Evolutionary conservation across 2,888 invertebrate species (phyloP).

Genomic region (Gortyna flavago): DNA sequence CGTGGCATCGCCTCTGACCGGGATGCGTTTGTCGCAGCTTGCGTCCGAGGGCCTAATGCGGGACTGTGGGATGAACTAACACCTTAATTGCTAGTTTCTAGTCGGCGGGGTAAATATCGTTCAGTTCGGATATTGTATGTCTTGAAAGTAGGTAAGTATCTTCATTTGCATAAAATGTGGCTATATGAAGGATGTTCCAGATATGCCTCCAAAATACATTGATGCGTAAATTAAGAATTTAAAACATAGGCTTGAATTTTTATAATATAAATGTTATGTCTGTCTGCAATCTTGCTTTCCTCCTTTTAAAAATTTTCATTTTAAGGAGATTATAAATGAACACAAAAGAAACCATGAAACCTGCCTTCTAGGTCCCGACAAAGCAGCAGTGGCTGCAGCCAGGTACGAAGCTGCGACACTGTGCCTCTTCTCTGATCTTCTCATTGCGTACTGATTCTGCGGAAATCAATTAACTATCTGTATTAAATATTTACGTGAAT

Average conservation of each 20-base stretch:
- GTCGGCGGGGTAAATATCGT: not conserved
- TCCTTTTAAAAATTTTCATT: not conserved
- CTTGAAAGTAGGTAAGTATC: not conserved
- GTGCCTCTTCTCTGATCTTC: slow-evolving; percentile 75
- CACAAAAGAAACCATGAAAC: slow-evolving; percentile 11
- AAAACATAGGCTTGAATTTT: not conserved
- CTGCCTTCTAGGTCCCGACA: slow-evolving; percentile 76
- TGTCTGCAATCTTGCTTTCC: not conserved
- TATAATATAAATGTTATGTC: not conserved
- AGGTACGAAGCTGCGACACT: slow-evolving; percentile 84
- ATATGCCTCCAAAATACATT: not conserved
- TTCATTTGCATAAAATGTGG: not conserved
- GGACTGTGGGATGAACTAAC: slow-evolving; percentile 59
- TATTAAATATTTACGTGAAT: slow-evolving; percentile 7
- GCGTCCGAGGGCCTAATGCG: slow-evolving; percentile 62
- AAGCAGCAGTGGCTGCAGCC: slow-evolving; percentile 84
- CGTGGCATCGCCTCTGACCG: slow-evolving; percentile 60
- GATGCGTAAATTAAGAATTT: not conserved
- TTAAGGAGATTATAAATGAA: not conserved
- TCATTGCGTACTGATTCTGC: slow-evolving; percentile 65
- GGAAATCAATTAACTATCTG: slow-evolving; percentile 1
- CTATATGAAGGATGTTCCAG: too few relatives aligned
- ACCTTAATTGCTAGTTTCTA: not conserved
- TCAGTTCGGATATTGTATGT: not conserved
- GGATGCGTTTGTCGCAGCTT: slow-evolving; percentile 54